Conservation (phyloP, 2,888 invertebrate species). For the Phlogophora meticulosa region DNA sequence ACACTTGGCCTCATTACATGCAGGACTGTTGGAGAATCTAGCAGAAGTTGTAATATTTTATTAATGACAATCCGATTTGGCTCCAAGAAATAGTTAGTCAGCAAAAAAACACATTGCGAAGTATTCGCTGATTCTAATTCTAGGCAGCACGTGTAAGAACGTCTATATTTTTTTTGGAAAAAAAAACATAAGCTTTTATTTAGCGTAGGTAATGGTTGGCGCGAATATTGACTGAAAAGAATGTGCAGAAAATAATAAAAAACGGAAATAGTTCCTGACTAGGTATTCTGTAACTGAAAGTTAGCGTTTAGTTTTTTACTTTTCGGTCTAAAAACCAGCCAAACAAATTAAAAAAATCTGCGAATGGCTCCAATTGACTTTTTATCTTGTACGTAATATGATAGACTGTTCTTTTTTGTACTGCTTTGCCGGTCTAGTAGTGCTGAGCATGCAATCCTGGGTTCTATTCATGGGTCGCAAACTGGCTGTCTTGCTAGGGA, state of each 20-base stretch:
- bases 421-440: too few species aligned
- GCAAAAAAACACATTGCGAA: neutral
- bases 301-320: neutral
- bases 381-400: too few species aligned
- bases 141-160: neutral
- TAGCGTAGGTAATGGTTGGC: neutral
- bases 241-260: slow-evolving; percentile 13
- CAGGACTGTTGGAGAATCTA: neutral
- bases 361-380: neutral
- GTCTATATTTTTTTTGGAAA: neutral
- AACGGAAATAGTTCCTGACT: slow-evolving; percentile 1
- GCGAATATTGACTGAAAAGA: slow-evolving; percentile 20
- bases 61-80: neutral
- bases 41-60: neutral
- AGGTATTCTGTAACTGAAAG: slow-evolving; percentile 12
- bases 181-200: slow-evolving; percentile 7
- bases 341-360: neutral
- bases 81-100: neutral
- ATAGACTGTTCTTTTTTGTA: too few species aligned
- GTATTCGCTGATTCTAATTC: neutral
- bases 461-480: too few species aligned
- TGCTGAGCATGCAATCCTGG: too few species aligned
- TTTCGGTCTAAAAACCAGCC: neutral
- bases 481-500: too few species aligned
- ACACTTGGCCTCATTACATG: slow-evolving; percentile 8